Evolutionary conservation across 2,888 invertebrate genomes (phyloP), one percentile per base, ranked within the genome.

Genomic region (Dione juno): DNA sequence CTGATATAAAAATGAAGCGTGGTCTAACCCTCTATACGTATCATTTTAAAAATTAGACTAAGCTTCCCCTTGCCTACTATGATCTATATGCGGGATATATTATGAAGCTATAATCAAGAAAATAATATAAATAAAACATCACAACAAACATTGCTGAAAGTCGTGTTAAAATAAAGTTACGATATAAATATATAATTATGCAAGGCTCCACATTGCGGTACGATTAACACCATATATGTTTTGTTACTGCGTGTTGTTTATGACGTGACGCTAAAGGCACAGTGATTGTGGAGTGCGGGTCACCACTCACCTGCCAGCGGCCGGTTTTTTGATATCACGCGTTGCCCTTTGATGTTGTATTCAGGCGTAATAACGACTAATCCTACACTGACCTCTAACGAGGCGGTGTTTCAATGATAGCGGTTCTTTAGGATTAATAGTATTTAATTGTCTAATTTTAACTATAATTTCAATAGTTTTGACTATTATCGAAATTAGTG

Each of bases 361-460:
- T 84, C 84, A 83, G 80, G 80, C 78, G 84, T 87, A 85, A 86
- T 86, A 83, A 83, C 81, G 75, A 76, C 80, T 86, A 84, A 84
- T 84, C 83, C 83, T 70, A 58, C 65, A 67, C 70, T 68, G 78
- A 75, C 76, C 76, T 76, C 71, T 71, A 35, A 58, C 68, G 28
- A 65, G 61, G 70, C 48, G 16, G 9, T 66, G 53, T 50, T 41
- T 41, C 43, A 70, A n/a, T 69, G 63, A 40, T 10, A 68, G 50
- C 67, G 70, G 19, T 50, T 63, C 5, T 11, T 1, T 41, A n/a
- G 40, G n/a, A 16, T 54, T 28, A 66, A 14, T 43, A 16, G 6
- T 28, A 21, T 35, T 6, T 16, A 3, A n/a, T n/a, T 3, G 28
- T 54, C 9, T 35, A n/a, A 35, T 54, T 35, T 14, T 21, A 53